Conservation (phyloP, 2,888 invertebrate species). For the Portevinia maculata region DNA sequence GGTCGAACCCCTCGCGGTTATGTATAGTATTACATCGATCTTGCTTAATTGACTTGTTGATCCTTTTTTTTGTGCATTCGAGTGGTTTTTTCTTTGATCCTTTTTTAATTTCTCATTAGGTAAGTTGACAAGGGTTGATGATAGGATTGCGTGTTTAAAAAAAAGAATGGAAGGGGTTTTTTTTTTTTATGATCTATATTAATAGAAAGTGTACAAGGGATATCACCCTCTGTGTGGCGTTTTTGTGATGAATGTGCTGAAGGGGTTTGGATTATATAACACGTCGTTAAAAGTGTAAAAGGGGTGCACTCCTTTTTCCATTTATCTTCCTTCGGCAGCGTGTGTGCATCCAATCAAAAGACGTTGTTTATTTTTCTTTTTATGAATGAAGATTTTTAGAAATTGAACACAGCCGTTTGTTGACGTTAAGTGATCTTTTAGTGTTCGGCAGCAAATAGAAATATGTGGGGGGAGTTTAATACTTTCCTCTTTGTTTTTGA, state of each 20-base stretch:
- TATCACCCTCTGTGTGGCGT: conserved; percentile 25
- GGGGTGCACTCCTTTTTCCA: conserved; percentile 38
- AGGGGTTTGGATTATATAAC: conserved; percentile 70
- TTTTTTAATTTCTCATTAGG: conserved; percentile 60
- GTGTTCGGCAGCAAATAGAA: conserved; percentile 15
- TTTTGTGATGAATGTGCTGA: conserved; percentile 46
- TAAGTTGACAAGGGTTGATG: conserved; percentile 69
- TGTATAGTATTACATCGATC: conserved; percentile 44
- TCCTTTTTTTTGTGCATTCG: conserved; percentile 47
- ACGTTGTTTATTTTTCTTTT: conserved; percentile 48
- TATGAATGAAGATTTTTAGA: conserved; percentile 30
- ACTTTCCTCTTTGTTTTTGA: conserved; percentile 4
- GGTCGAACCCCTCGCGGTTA: conserved; percentile 53
- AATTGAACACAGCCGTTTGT: conserved; percentile 52
- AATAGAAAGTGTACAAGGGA: conserved; percentile 28
- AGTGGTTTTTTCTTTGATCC: conserved; percentile 35
- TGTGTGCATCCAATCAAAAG: conserved; percentile 60
- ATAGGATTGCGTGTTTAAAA: conserved; percentile 55
- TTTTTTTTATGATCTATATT: conserved; percentile 23
- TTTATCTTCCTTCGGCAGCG: conserved; percentile 19
- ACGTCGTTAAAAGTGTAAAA: conserved; percentile 35
- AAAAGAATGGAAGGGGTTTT: conserved; percentile 29
- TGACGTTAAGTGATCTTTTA: conserved; percentile 58
- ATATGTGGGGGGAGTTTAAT: conserved; percentile 47
- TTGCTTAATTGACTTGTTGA: conserved; percentile 70